Base-by-base conservation (phyloP, 2,888 invertebrate species). In the Aleiodes alternator region DNA sequence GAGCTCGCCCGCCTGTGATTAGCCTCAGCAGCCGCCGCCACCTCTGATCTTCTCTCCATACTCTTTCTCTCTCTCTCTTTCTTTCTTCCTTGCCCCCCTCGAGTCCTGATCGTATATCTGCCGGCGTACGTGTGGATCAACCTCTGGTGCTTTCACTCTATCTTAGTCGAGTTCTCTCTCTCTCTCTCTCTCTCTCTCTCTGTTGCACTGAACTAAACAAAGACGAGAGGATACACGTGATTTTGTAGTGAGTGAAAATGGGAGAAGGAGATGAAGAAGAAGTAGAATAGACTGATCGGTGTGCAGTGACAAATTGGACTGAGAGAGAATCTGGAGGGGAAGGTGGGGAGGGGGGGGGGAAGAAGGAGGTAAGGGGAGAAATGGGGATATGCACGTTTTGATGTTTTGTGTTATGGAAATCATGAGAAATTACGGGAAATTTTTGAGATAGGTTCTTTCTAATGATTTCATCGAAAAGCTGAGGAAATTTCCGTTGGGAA, bases 1-100 rank as follows among this genome's bases (percentile, higher is more conserved):
- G 83, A 84, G 82, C 84, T 78, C 82, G 80, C 82, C 84, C 83
- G 85, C 82, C 82, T 82, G 82, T 82, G 82, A 81, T 81, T 81
- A 81, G 81, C 80, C 79, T 80, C 81, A 64, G 80, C 81, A 80
- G 81, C 81, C 81, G 81, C 80, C 81, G 80, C 81, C 81, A 81
- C 81, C 81, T 81, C 81, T 81, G 81, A 81, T 80, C 81, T 78
- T 81, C 76, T 70, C 51, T 43, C 64, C 64, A 64, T 64, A 48
- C 48, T 64, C 64, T 23, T 48, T 64, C 23, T 34, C 14, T 12
- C 14, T n/a, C 43, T 43, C 64, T 43, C 43, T 3, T 68, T 66
- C 31, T 14, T 8, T 14, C 55, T 14, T 55, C 59, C 51, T 34
- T n/a, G 34, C n/a, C 23, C 16, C 56, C 23, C 23, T 16, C 34